Evolutionary conservation across 2,797 vertebrate species (phyloP).

Genomic region (Mastacembelus armatus): DNA sequence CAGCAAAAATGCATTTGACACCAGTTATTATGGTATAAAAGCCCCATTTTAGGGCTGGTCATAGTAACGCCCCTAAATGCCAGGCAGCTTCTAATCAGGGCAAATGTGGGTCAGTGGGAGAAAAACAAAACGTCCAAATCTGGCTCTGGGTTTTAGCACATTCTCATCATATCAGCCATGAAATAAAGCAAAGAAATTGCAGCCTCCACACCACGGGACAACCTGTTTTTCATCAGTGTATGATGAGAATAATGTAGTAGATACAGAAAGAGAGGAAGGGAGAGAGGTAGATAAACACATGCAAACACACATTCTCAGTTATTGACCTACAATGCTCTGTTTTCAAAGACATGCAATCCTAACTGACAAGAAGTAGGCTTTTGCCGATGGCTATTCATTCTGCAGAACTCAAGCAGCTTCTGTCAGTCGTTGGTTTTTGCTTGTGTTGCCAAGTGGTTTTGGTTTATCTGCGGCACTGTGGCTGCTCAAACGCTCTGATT

Average conservation of each 20-base stretch:
- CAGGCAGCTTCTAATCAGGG: too few relatives aligned
- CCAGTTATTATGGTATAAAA: conserved; percentile 68
- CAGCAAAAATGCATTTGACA: conserved; percentile 65
- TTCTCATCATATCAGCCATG: conserved; percentile 67
- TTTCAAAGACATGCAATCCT: conserved; percentile 31
- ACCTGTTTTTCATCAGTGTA: conserved; percentile 39
- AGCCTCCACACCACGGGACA: conserved; percentile 22
- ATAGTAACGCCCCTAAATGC: conserved; percentile 54
- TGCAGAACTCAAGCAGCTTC: conserved; percentile 41
- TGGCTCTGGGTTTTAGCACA: conserved; percentile 68
- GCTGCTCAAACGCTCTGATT: background rate
- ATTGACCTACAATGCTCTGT: conserved; percentile 45
- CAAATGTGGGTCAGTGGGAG: conserved; percentile 79
- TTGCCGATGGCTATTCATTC: conserved; percentile 28
- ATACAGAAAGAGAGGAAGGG: background rate
- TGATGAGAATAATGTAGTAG: conserved; percentile 9
- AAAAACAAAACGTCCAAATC: conserved; percentile 69
- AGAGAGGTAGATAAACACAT: conserved; percentile 23
- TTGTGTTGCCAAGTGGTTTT: conserved; percentile 6
- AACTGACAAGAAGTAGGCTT: conserved; percentile 38
- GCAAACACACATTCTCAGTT: conserved; percentile 24
- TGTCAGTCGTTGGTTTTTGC: conserved; percentile 17
- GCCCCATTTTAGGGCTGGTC: conserved; percentile 60
- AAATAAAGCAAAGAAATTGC: conserved; percentile 47
- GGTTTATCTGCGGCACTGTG: background rate